Base-by-base conservation (phyloP, 2,113 vertebrate species). In the Capreolus pygargus region DNA sequence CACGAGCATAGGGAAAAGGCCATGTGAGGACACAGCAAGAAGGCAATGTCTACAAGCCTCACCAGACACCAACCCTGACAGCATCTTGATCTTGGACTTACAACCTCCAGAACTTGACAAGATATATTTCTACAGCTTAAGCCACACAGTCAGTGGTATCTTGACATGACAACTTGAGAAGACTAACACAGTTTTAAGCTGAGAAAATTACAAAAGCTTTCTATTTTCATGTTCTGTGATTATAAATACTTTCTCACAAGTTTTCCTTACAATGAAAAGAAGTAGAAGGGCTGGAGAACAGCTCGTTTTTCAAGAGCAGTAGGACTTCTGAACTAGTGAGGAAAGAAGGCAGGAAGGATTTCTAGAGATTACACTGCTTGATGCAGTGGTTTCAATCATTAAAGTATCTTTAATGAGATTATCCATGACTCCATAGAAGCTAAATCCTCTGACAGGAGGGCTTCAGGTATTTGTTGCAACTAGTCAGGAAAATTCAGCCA, bases 381-480 rank as follows among this genome's bases (percentile, higher is more conserved):
- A 55, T 36, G 27, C 13, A 21, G 45, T 27, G 8, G 12, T 58
- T 70, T 79, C 12, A 2, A 4, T 96, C 36, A 87, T 60, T 79
- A 39, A 88, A 95, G 79, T 93, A n/a, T 78, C 28, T 81, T 76
- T 94, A 61, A n/a, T 60, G 74, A 95, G 86, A 95, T 90, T 70
- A 96, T 13, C 60, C 47, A 7, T 86, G 54, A 52, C 23, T 33
- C 58, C 36, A 30, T 55, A 76, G 96, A 76, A 7, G 17, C 74
- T 67, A 82, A 95, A 52, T 83, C 55, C 55, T 88, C 67, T 50
- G 50, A 64, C 50, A 79, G 28, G 25, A 76, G 33, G 67, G n/a
- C 33, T 61, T 39, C 64, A 84, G 43, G 47, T 85, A 52, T 61
- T 86, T 88, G 36, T 79, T 39, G 39, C 52, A 54, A n/a, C 14